These are phyloP conservation scores for Tryphoninae sp. DNA, from an alignment of 2,888 invertebrate genomes.

Conservation along the genomic window DNA sequence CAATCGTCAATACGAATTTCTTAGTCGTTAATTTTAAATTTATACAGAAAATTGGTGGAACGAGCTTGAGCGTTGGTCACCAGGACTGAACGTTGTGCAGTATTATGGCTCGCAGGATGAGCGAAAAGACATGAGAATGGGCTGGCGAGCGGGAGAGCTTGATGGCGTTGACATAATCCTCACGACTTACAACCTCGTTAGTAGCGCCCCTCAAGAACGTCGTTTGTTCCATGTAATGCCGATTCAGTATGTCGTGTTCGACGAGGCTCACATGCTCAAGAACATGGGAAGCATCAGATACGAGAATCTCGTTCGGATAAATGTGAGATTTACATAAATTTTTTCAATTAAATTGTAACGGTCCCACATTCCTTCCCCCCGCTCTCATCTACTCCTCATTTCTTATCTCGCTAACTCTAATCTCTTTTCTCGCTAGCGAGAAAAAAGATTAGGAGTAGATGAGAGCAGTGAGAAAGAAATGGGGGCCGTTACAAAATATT, in stretches of 20 bases:
- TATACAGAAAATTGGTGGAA: slow-evolving; percentile 91
- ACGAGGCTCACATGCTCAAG: slow-evolving; percentile 99
- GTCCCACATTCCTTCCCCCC: too few relatives aligned
- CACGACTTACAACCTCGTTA: slow-evolving; percentile 94
- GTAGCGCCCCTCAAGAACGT: slow-evolving; percentile 93
- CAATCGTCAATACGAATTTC: background rate
- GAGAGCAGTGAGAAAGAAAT: too few relatives aligned
- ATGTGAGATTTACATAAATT: slow-evolving; percentile 82
- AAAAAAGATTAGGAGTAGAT: too few relatives aligned
- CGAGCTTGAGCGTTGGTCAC: slow-evolving; percentile 91
- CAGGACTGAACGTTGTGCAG: slow-evolving; percentile 89
- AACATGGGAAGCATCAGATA: slow-evolving; percentile 97
- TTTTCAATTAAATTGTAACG: slow-evolving; percentile 5
- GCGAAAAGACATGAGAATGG: slow-evolving; percentile 88
- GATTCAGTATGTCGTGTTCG: slow-evolving; percentile 96
- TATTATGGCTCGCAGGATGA: slow-evolving; percentile 96
- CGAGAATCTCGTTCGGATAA: slow-evolving; percentile 93
- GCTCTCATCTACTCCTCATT: too few relatives aligned
- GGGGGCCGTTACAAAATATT: background rate
- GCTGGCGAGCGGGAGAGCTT: slow-evolving; percentile 88
- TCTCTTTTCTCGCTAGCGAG: too few relatives aligned
- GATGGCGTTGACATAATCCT: slow-evolving; percentile 91
- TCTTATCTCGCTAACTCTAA: too few relatives aligned
- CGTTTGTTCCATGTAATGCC: slow-evolving; percentile 94
- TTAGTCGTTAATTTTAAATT: background rate